A percentile compares a stretch with the other conserved stretches of the same genome.
phyloP scores from a whole-genome alignment of 1,140 invertebrate species.

The Zaprionus kolodkinae region DNA sequence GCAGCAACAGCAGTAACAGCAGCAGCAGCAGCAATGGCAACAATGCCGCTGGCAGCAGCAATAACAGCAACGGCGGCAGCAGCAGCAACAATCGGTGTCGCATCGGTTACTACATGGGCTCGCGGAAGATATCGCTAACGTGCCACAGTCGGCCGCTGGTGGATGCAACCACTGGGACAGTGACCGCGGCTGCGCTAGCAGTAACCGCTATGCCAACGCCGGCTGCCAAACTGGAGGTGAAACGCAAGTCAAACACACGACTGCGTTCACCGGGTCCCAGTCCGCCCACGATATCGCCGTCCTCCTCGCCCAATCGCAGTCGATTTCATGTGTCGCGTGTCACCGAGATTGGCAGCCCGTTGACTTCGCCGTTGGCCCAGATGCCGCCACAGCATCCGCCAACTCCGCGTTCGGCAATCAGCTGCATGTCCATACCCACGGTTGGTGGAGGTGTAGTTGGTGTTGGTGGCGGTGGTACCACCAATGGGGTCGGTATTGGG shows the following conservation, averaged over 20 bases:
- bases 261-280: conserved; percentile 88
- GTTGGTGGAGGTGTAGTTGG: not conserved
- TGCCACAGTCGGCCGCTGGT: conserved; percentile 83
- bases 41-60: conserved; percentile 48
- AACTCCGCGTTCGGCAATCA: conserved; percentile 60
- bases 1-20: conserved; percentile 60
- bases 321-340: conserved; percentile 87
- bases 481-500: not conserved
- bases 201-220: conserved; percentile 66
- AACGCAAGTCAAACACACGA: conserved; percentile 85
- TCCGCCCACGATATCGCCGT: conserved; percentile 88
- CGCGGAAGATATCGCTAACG: conserved; percentile 87
- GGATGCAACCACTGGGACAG: conserved; percentile 65
- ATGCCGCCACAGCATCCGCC: conserved; percentile 56
- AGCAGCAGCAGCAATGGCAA: conserved; percentile 45
- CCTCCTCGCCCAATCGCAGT: conserved; percentile 87
- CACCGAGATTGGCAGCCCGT: conserved; percentile 80
- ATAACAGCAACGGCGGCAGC: conserved; percentile 41
- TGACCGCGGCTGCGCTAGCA: conserved; percentile 60
- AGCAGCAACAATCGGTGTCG: conserved; percentile 60
- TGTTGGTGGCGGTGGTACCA: not conserved
- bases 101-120: conserved; percentile 85
- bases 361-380: conserved; percentile 73
- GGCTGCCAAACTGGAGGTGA: conserved; percentile 82
- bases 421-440: conserved; percentile 76